Conservation (phyloP, 2,797 vertebrate genomes). For the Gallinago solitaria region DNA sequence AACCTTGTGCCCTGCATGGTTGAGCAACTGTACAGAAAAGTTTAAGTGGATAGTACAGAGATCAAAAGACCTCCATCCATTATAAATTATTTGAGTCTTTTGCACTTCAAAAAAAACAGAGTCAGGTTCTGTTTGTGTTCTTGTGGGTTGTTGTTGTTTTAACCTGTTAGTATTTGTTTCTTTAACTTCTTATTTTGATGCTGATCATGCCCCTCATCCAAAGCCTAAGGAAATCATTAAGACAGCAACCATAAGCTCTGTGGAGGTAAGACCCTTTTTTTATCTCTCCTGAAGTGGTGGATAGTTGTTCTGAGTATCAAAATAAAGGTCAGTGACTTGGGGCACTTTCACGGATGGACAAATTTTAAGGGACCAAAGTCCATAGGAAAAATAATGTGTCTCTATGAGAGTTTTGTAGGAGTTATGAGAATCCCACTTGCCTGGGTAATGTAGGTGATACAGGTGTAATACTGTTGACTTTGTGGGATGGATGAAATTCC, state of each 20-base stretch:
- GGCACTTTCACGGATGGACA: not conserved
- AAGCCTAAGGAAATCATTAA: not conserved
- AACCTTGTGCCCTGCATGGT: constrained; percentile 41
- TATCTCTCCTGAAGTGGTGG: not conserved
- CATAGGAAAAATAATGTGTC: not conserved
- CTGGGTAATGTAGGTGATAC: fast-evolving
- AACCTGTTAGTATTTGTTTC: constrained; percentile 34
- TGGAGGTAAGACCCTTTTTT: not conserved
- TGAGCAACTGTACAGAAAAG: constrained; percentile 44
- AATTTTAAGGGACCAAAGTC: not conserved
- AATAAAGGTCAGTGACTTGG: not conserved
- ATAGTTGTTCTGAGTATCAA: not conserved
- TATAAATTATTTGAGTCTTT: constrained; percentile 39
- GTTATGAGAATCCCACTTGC: not conserved
- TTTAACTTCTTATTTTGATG: constrained; percentile 46
- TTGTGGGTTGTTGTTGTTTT: constrained; percentile 11
- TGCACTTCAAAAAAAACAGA: not conserved
- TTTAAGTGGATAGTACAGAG: constrained; percentile 28
- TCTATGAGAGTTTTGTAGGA: not conserved
- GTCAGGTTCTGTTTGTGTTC: constrained; percentile 31
- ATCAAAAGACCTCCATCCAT: constrained; percentile 52
- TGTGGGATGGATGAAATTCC: not conserved
- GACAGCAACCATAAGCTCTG: not conserved
- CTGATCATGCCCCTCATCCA: not conserved
- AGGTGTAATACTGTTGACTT: fast-evolving